Conservation (phyloP, 2,113 vertebrate genomes). For the Sinocyclocheilus anophthalmus region DNA sequence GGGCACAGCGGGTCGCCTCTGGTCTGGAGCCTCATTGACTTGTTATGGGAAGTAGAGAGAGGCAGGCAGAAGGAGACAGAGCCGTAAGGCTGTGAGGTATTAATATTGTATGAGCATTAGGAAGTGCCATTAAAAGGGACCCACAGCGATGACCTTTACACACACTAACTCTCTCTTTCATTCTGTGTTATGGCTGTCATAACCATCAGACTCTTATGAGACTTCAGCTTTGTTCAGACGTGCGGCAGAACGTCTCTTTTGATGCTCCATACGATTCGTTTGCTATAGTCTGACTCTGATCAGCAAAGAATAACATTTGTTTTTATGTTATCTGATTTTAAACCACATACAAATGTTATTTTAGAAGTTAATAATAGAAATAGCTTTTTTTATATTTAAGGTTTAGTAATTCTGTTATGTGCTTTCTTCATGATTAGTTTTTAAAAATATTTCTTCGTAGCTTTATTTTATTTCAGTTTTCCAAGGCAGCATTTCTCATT, state of each 20-base stretch:
- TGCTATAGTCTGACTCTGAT: not conserved
- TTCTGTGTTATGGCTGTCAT: not conserved
- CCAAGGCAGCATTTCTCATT: too few species aligned
- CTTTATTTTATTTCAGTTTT: too few species aligned
- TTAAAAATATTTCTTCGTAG: too few species aligned
- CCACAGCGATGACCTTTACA: constrained; percentile 9
- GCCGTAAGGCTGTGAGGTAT: not conserved
- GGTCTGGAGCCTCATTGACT: not conserved
- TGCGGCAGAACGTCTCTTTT: not conserved
- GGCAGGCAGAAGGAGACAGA: not conserved
- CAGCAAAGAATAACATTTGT: not conserved
- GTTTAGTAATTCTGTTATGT: too few species aligned
- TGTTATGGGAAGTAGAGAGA: constrained; percentile 9
- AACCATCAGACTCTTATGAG: not conserved
- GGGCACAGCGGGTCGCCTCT: too few species aligned
- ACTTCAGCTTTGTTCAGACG: not conserved
- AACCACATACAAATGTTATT: not conserved
- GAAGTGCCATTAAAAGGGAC: not conserved
- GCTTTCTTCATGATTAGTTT: too few species aligned
- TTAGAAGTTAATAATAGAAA: not conserved
- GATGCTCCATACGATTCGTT: not conserved
- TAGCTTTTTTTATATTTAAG: too few species aligned
- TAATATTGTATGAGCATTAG: constrained; percentile 44
- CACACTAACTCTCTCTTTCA: not conserved
- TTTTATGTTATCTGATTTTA: not conserved